Conservation (phyloP, 2,888 invertebrate species). For the Dolichomitus sp. region DNA sequence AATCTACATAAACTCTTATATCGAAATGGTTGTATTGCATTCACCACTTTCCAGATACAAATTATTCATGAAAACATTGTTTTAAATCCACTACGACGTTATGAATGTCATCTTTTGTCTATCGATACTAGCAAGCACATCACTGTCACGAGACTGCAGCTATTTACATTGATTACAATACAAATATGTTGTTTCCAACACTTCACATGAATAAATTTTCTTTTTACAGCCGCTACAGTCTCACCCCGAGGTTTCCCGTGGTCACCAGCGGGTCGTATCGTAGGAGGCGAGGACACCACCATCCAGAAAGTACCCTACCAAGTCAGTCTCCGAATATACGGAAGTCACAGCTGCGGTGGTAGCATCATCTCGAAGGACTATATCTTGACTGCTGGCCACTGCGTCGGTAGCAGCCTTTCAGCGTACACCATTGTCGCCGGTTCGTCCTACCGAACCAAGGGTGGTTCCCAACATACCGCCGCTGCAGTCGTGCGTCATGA, state of each 20-base stretch:
- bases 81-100: background rate
- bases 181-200: background rate
- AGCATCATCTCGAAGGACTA: conserved; percentile 86
- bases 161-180: background rate
- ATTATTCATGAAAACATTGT: background rate
- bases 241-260: conserved; percentile 26
- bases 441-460: conserved; percentile 83
- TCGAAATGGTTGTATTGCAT: background rate
- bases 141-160: background rate
- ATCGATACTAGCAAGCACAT: background rate
- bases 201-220: background rate
- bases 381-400: conserved; percentile 89
- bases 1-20: background rate
- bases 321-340: conserved; percentile 84
- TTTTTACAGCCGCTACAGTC: conserved; percentile 46
- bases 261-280: conserved; percentile 78
- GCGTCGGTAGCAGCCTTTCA: conserved; percentile 76
- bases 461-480: conserved; percentile 87
- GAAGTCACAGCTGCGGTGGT: conserved; percentile 88
- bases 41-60: background rate
- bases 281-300: conserved; percentile 86
- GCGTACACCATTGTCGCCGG: conserved; percentile 86
- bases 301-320: conserved; percentile 87
- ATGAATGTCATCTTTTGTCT: background rate
- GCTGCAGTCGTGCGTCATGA: conserved; percentile 87